phyloP scores from a whole-genome alignment of 1,140 invertebrate species.

The Caenorhabditis elegans region WBcel235 BX284605.5:11313001-11313500 shows the following conservation, averaged over 20 bases:
- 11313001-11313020: too few species aligned
- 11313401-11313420: too few species aligned
- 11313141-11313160: conserved; percentile 24
- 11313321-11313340: conserved; percentile 26
- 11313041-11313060: background rate
- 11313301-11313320: conserved; percentile 35
- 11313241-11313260: conserved; percentile 23
- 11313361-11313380: too few species aligned
- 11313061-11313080: background rate
- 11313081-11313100: conserved; percentile 38
- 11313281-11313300: conserved; percentile 30
- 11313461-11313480: background rate
- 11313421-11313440: too few species aligned
- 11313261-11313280: conserved; percentile 24
- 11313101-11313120: conserved; percentile 38
- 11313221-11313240: background rate
- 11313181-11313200: conserved; percentile 32
- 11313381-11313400: too few species aligned
- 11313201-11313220: background rate
- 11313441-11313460: background rate
- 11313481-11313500: background rate
- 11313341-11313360: conserved; percentile 20
- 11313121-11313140: conserved; percentile 4
- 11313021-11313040: too few species aligned
- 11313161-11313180: conserved; percentile 38